Evolutionary conservation across 1,140 invertebrate species (phyloP).

Genomic region (Lysiphlebus fabarum): DNA sequence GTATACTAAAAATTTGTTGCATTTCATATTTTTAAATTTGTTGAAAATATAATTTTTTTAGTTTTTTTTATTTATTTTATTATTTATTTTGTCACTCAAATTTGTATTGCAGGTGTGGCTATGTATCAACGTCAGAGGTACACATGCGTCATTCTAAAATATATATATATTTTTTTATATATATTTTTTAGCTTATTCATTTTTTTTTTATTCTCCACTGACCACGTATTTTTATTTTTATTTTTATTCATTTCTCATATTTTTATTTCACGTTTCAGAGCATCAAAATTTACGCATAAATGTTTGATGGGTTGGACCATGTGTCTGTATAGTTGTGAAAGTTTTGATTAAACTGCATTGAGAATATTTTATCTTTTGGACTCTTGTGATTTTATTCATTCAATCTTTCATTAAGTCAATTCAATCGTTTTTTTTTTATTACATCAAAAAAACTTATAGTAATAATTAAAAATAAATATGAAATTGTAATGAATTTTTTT

Average conservation of each 20-base stretch:
- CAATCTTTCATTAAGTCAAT: too few relatives aligned
- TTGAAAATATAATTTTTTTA: too few relatives aligned
- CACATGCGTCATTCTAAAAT: slow-evolving; percentile 6
- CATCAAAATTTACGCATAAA: slow-evolving; percentile 29
- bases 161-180: too few relatives aligned
- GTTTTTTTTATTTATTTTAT: too few relatives aligned
- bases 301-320: slow-evolving; percentile 21
- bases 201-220: background rate
- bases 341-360: background rate
- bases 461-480: too few relatives aligned
- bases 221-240: slow-evolving; percentile 6
- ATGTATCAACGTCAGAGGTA: slow-evolving; percentile 17
- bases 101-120: slow-evolving; percentile 9
- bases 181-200: background rate
- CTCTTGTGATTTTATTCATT: too few relatives aligned
- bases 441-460: too few relatives aligned
- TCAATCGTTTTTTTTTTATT: too few relatives aligned
- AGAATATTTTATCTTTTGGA: background rate
- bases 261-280: slow-evolving; percentile 5
- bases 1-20: background rate
- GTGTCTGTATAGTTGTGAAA: background rate
- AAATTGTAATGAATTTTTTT: too few relatives aligned
- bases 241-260: slow-evolving; percentile 7
- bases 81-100: background rate
- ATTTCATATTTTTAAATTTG: too few relatives aligned